A percentile compares a stretch with the other conserved stretches of the same genome.
Evolutionary conservation across 2,113 vertebrate species (phyloP).

Genomic region (Carlito syrichta): DNA sequence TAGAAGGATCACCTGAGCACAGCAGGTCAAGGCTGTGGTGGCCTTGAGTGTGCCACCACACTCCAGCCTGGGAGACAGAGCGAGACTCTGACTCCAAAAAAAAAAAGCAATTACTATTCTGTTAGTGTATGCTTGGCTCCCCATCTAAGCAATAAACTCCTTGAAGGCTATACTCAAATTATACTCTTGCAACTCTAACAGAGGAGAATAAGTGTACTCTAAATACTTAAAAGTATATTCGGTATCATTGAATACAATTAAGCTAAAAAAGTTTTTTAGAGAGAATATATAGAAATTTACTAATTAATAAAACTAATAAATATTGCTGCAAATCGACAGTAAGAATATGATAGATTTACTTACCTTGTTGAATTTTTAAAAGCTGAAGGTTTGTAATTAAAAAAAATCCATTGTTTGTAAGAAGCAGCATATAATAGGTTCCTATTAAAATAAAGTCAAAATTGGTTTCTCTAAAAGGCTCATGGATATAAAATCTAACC

Average conservation of each 20-base stretch:
- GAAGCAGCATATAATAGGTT: constrained; percentile 88
- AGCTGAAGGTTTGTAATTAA: constrained; percentile 91
- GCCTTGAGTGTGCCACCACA: too few species aligned
- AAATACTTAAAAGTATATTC: not conserved
- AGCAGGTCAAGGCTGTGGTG: too few species aligned
- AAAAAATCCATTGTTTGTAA: constrained; percentile 89
- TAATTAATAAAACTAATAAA: constrained; percentile 2
- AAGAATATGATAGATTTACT: constrained; percentile 36
- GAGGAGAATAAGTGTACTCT: not conserved
- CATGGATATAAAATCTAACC: not conserved
- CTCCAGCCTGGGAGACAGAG: too few species aligned
- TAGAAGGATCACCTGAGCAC: too few species aligned
- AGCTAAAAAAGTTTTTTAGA: constrained; percentile 3
- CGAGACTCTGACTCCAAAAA: too few species aligned
- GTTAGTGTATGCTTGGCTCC: too few species aligned
- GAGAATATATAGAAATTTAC: not conserved
- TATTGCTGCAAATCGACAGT: not conserved
- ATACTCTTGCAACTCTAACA: not conserved
- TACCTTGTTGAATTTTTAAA: constrained; percentile 89
- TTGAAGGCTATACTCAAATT: not conserved
- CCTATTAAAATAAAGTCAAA: constrained; percentile 81
- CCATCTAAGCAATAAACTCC: not conserved
- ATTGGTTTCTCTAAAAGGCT: constrained; percentile 25
- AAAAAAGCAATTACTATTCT: not conserved
- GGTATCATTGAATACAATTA: not conserved